phyloP scores from a whole-genome alignment of 2,888 invertebrate genomes.

The Machimus atricapillus region DNA sequence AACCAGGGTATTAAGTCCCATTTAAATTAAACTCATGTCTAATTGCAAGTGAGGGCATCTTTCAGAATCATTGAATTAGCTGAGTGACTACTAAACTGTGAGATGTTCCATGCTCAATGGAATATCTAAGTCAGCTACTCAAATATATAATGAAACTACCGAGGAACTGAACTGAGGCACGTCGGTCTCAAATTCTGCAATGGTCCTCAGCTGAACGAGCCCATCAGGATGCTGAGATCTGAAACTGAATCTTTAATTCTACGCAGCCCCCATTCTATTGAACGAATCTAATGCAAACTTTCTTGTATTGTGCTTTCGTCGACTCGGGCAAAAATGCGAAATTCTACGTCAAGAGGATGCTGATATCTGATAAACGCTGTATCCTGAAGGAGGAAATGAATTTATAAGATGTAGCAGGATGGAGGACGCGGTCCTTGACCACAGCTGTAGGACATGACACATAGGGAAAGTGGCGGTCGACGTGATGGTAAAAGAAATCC shows the following conservation, averaged over 20 bases:
- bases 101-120: neutral
- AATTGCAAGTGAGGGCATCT: neutral
- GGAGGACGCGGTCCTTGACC: neutral
- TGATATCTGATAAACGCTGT: neutral
- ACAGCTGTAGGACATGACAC: neutral
- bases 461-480: neutral
- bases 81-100: neutral
- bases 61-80: neutral
- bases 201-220: neutral
- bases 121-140: neutral
- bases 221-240: neutral
- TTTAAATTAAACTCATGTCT: neutral
- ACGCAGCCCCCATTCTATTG: neutral
- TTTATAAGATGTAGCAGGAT: neutral
- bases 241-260: neutral
- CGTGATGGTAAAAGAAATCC: neutral
- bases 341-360: neutral
- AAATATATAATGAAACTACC: neutral
- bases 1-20: neutral
- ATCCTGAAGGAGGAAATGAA: neutral
- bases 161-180: neutral
- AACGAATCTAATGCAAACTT: neutral
- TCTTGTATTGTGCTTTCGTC: neutral
- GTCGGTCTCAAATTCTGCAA: neutral
- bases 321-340: neutral